A percentile compares a stretch with the other conserved stretches of the same genome.
Conservation (phyloP, 1,140 invertebrate species). For the Drosophila sproati region DNA sequence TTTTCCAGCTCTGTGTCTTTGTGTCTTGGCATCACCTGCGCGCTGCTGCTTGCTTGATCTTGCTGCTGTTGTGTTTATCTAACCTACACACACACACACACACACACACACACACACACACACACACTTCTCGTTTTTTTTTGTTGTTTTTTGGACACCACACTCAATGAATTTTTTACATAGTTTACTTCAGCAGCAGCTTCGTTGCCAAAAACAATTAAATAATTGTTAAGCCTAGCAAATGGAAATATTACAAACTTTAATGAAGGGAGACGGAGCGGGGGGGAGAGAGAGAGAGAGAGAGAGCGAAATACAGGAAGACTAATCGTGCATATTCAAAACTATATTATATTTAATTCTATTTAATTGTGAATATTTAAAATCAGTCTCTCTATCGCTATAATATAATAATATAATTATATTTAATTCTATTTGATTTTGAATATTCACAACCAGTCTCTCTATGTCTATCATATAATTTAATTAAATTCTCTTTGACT, state of each 20-base stretch:
- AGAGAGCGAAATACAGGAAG: neutral
- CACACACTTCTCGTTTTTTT: conserved; percentile 20
- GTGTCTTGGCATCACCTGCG: conserved; percentile 35
- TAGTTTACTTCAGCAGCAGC: neutral
- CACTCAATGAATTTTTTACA: conserved; percentile 26
- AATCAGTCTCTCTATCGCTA: no score
- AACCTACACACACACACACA: conserved; percentile 37
- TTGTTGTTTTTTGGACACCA: conserved; percentile 13
- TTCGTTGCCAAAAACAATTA: conserved; percentile 9
- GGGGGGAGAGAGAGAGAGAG: neutral
- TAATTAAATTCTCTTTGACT: no score
- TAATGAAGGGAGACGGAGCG: neutral
- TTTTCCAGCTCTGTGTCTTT: conserved; percentile 4
- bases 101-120: conserved; percentile 29
- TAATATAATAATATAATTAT: no score
- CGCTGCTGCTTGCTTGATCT: conserved; percentile 38
- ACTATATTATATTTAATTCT: neutral
- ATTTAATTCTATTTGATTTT: no score
- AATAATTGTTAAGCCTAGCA: conserved; percentile 12
- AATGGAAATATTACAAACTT: neutral
- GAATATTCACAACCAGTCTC: no score
- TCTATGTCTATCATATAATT: no score
- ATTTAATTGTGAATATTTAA: no score
- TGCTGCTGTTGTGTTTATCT: conserved; percentile 62
- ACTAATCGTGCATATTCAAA: neutral